Base-by-base conservation (phyloP, 2,113 vertebrate genomes). In the Oreamnos americanus region DNA sequence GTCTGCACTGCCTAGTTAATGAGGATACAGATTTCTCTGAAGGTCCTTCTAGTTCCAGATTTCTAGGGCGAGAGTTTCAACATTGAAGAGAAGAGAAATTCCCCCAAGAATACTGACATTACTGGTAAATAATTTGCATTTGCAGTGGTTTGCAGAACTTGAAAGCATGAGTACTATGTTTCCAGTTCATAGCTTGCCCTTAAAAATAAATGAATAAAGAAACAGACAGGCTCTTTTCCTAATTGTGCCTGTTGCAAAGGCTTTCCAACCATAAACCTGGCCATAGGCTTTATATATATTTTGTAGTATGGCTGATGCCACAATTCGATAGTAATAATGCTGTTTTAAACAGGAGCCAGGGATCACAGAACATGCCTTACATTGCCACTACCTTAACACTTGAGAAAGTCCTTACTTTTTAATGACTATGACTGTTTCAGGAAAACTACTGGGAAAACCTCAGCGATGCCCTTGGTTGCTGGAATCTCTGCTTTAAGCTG, bases 321-420 rank as follows among this genome's bases (percentile, higher is more conserved):
- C 82, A 78, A 23, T 90, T 45, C n/a, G n/a, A 16, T 49, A 62
- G 55, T 60, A 60, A 39, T 84, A 87, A 33, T 5, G 3, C 16
- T 30, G 74, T 67, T 90, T 57, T 28, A 78, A 87, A n/a, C 33
- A 36, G 91, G 39, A 90, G 26, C 87, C 78, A 51, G 79, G 84
- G 74, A 85, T 67, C 74, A 19, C 6, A 94, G 58, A 57, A 64
- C 36, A 51, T 9, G 39, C 30, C 23, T 78, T 13, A 19, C 78
- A 53, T 19, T 10, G 26, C 64, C 62, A 30, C 19, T 15, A 26
- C 25, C 25, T 53, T 86, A 30, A 55, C 53, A 23, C 16, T 2
- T 1, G 47, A 58, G 79, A 55, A 91, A 60, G 96, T 25, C 43
- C 90, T 93, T 83, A 96, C 28, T 87, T 98, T 97, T 91, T n/a